phyloP scores from a whole-genome alignment of 2,888 invertebrate species.

The Catonia carolina region DNA sequence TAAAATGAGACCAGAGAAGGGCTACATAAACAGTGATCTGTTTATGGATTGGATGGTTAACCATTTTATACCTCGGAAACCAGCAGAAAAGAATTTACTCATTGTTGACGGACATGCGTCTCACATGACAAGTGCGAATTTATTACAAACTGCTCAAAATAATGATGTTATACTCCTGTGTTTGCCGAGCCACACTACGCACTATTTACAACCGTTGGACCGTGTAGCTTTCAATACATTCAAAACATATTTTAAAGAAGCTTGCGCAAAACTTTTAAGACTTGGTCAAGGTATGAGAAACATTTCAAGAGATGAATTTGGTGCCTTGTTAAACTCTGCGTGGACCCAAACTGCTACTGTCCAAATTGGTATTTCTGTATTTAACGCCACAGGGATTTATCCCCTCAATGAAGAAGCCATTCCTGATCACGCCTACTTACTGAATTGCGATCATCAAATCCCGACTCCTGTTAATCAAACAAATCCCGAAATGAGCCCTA shows the following conservation, averaged over 20 bases:
- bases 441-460: too few species aligned
- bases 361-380: slow-evolving; percentile 6
- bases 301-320: slow-evolving; percentile 14
- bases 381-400: slow-evolving; percentile 11
- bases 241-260: slow-evolving; percentile 9
- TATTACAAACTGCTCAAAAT: slow-evolving; percentile 11
- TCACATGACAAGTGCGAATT: slow-evolving; percentile 4
- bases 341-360: slow-evolving; percentile 16
- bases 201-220: slow-evolving; percentile 16
- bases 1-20: slow-evolving; percentile 11
- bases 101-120: slow-evolving; percentile 13
- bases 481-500: too few species aligned
- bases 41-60: slow-evolving; percentile 16
- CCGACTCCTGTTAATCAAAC: too few species aligned
- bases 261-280: slow-evolving; percentile 14
- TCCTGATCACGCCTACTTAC: too few species aligned
- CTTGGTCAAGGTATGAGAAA: slow-evolving; percentile 9
- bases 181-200: slow-evolving; percentile 5
- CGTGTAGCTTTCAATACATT: slow-evolving; percentile 12
- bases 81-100: slow-evolving; percentile 13
- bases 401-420: too few species aligned
- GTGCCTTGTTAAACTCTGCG: slow-evolving; percentile 1
- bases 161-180: slow-evolving; percentile 10
- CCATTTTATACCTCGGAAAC: slow-evolving; percentile 15
- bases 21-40: slow-evolving; percentile 12